Evolutionary conservation across 2,113 vertebrate genomes (phyloP), one percentile per base, ranked within the genome.

Genomic region (Nannobrachium achirus): DNA sequence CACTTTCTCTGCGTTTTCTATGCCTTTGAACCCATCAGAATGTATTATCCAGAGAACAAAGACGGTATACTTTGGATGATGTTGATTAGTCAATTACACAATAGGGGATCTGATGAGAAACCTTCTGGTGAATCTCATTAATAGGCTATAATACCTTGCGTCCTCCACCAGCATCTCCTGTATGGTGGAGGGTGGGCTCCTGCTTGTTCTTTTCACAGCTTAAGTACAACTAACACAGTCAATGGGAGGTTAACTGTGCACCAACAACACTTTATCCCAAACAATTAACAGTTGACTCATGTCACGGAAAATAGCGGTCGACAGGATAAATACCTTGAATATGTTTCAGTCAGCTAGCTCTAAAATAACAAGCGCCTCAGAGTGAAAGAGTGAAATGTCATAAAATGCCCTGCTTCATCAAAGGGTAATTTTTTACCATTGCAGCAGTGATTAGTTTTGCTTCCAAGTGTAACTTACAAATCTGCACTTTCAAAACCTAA

Each of bases 11-110:
- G 69, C 75, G 73, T 81, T 89, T 88, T 73, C 69, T 56, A 68
- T 82, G 78, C 73, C 84, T 89, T 90, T 89, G 85, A 87, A 88
- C 76, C 71, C 53, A 78, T 88, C 86, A 76, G 78, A 82, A 88
- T 84, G 65, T 73, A 76, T 88, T 81, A 83, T 57, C 51, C 51
- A 44, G 56, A 89, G 84, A 88, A 89, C 82, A 87, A 86, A 88
- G 86, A 78, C 69, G 59, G 66, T 73, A 66, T 80, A 77, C 75
- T 78, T 80, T 71, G 58, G 83, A 79, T 80, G 83, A 75, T 80
- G 81, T 78, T 83, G 84, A 87, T 89, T 86, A 86, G 81, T 75
- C 84, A 79, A 77, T 84, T 82, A 82, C 68, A 71, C 78, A 77
- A 79, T 66, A 75, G 71, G 71, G 83, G 85, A 68, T 55, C 25